Conservation (phyloP, 2,888 invertebrate genomes). For the Linnaemya vulpina region DNA sequence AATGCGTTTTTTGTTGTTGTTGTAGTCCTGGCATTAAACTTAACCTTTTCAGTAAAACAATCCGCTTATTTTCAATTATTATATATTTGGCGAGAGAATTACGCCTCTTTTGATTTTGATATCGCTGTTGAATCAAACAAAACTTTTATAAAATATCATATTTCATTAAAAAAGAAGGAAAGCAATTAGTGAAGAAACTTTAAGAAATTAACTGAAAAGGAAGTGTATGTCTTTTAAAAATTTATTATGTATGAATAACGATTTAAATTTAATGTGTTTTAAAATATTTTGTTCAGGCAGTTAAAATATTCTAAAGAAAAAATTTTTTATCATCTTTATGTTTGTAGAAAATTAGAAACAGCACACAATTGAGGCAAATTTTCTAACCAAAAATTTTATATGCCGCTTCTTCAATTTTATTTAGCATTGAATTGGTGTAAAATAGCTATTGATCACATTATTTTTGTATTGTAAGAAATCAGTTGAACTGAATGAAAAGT, state of each 20-base stretch:
- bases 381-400: no score
- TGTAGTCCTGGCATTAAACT: constrained; percentile 11
- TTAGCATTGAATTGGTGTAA: no score
- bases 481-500: no score
- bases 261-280: background rate
- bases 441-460: no score
- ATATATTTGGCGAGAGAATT: constrained; percentile 78
- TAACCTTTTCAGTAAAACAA: constrained; percentile 20
- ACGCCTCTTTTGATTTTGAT: constrained; percentile 80
- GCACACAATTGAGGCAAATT: no score
- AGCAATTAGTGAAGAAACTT: constrained; percentile 14
- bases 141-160: constrained; percentile 58
- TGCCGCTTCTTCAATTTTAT: no score
- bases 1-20: constrained; percentile 24
- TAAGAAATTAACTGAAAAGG: constrained; percentile 67
- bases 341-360: no score
- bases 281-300: no score
- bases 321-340: no score
- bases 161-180: constrained; percentile 32
- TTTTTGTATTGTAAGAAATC: no score
- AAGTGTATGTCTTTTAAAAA: constrained; percentile 46
- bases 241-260: background rate
- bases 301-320: no score
- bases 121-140: constrained; percentile 15
- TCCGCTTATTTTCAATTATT: constrained; percentile 53